Evolutionary conservation across 2,888 invertebrate genomes (phyloP), one percentile per base, ranked within the genome.

Genomic region (Bibio marci): DNA sequence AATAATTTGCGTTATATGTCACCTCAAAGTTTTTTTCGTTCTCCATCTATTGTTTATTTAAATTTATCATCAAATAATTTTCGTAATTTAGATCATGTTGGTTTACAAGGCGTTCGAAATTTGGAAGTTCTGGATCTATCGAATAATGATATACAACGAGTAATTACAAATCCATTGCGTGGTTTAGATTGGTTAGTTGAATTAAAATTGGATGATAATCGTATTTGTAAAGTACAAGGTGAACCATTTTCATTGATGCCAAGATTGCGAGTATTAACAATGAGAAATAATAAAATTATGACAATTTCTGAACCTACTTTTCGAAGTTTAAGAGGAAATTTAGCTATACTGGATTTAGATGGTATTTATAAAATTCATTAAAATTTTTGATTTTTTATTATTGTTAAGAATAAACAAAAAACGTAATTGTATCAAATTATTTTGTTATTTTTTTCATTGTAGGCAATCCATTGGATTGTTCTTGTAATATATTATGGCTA

Each of bases 121-220:
- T 62, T 91, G 38, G 88, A 90, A 63, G 80, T 88, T 6, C 57
- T 91, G 35, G 90, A 91, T 56, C 57, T 90, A 42, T 87, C 86
- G 52, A 73, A 76, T 48, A 91, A 91, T 55, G 73, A 70, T 43
- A 63, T 90, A 18, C 67, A 71, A 17, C 70, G 71, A 49, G 69
- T 90, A 28, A 69, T 75, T n/a, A 73, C 71, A 45, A 69, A 82
- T 47, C 71, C 73, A 0, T 64, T 73, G 46, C 72, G 77, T 44
- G 70, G 74, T 39, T 75, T 90, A 69, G 83, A 83, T 54, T 86
- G 87, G 79, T 63, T 90, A 39, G 82, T 88, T 1, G 87, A 88
- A 55, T 58, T 90, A 5, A 80, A 80, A 66, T 69, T 88, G 64
- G 85, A 87, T 55, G 77, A 81, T 57, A 88, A 88, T 62, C 66